phyloP scores from a whole-genome alignment of 2,888 invertebrate species.

The Cordilura impudica region DNA sequence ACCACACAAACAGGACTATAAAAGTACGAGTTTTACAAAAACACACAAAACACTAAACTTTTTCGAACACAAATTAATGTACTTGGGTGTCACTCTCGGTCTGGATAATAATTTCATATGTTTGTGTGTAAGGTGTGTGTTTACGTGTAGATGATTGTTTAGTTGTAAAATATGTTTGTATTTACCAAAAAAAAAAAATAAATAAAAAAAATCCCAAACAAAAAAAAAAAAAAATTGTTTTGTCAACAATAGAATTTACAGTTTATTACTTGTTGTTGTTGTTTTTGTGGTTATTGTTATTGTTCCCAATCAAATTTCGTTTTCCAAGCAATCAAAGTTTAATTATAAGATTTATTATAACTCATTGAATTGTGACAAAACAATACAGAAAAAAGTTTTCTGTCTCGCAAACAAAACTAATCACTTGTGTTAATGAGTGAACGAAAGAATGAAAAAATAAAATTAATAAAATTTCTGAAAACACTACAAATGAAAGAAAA shows the following conservation, averaged over 20 bases:
- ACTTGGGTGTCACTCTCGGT: too few species aligned
- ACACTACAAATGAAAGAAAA: constrained; percentile 4
- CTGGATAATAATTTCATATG: too few species aligned
- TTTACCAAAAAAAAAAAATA: neutral
- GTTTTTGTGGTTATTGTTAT: constrained; percentile 60
- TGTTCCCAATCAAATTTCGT: constrained; percentile 58
- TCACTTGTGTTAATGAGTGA: neutral
- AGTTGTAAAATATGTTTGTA: neutral
- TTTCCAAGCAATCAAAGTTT: constrained; percentile 60
- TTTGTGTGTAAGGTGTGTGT: neutral
- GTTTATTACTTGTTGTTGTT: too few species aligned
- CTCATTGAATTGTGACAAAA: constrained; percentile 33
- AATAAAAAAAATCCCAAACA: neutral
- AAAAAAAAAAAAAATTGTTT: too few species aligned
- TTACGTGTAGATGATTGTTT: neutral
- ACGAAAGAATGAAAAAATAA: neutral
- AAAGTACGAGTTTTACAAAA: constrained; percentile 38
- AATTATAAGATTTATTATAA: constrained; percentile 58
- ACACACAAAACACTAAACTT: constrained; percentile 40
- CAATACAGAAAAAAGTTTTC: constrained; percentile 25
- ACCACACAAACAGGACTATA: constrained; percentile 62
- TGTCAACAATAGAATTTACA: constrained; percentile 54
- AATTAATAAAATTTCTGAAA: too few species aligned
- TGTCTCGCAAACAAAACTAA: constrained; percentile 6
- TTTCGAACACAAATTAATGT: constrained; percentile 34